Evolutionary conservation across 2,113 vertebrate species (phyloP), one percentile per base, ranked within the genome.

Genomic region (Neolamprologus devosi): DNA sequence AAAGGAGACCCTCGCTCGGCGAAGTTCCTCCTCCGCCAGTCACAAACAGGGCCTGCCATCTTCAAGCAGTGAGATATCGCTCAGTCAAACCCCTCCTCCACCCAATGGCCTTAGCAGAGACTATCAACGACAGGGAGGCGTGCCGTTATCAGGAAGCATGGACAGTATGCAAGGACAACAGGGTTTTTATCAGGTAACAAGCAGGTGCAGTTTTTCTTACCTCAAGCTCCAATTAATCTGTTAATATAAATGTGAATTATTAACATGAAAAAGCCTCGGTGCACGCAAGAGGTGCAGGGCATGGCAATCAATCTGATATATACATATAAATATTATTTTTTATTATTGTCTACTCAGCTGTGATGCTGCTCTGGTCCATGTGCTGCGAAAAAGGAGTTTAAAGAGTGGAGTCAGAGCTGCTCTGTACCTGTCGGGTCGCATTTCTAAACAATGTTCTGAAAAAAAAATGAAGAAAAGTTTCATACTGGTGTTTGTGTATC

Each of bases 1-100:
- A 88, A 99, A 99, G 92, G 98, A 99, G 93, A 99, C 98, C 0
- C 95, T 99, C 6, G 97, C 98, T 9, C 97, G 97, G 26, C 97
- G 98, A 70, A 96, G 97, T 53, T 97, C 97, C 14, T 97, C 97
- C 1, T 95, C 97, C 7, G 86, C 96, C 4, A 92, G 94, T 0
- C 96, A 96, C 79, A 96, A 96, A 82, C 96, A 95, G 37, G 95
- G 95, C 5, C 94, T 99, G 92, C 97, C 97, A 0, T 88, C 97
- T 2, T 99, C 98, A 75, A 96, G 95, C 94, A 99, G 98, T 5
- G 98, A 99, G 23, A 96, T 98, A 53, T 97, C 98, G 4, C 94
- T 98, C 90, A 98, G 97, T 1, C 92, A 97, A 55, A 95, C 97
- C 5, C 93, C 94, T 26, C 91, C 93, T 84, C 94, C 95, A 3